phyloP scores from a whole-genome alignment of 2,888 invertebrate genomes.

The Hirtodrosophila cameraria region DNA sequence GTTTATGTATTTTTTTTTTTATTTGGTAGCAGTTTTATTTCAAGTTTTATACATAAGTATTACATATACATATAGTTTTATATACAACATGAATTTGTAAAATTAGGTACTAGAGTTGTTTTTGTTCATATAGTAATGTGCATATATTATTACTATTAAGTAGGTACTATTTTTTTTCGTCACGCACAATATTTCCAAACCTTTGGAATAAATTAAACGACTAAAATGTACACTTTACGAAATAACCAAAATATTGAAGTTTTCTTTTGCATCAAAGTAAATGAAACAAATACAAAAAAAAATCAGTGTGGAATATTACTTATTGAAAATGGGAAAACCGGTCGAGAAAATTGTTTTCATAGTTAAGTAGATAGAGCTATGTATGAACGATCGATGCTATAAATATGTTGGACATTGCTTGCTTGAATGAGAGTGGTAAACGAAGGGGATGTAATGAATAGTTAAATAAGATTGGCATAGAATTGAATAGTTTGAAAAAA shows the following conservation, averaged over 20 bases:
- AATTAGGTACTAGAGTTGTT: conserved; percentile 69
- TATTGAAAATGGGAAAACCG: conserved; percentile 1
- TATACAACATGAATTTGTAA: conserved; percentile 72
- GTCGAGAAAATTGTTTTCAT: neutral
- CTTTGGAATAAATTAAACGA: conserved; percentile 79
- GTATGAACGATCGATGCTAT: conserved; percentile 62
- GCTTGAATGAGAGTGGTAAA: conserved; percentile 32
- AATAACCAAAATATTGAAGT: conserved; percentile 63
- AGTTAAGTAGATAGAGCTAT: neutral
- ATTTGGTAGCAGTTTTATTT: conserved; percentile 78
- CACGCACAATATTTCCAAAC: conserved; percentile 73
- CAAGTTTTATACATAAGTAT: conserved; percentile 72
- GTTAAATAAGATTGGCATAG: neutral
- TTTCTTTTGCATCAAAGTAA: conserved; percentile 22
- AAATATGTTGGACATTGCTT: conserved; percentile 54
- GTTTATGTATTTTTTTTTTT: conserved; percentile 20
- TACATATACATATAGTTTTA: conserved; percentile 66
- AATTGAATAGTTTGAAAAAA: neutral
- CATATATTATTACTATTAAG: conserved; percentile 73
- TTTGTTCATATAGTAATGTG: conserved; percentile 32
- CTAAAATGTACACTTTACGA: conserved; percentile 77
- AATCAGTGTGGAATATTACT: conserved; percentile 13
- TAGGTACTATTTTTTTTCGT: conserved; percentile 71
- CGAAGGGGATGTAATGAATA: conserved; percentile 8
- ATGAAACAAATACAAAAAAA: conserved; percentile 21